A percentile compares a stretch with the other conserved stretches of the same genome.
Evolutionary conservation across 1,140 invertebrate genomes (phyloP).

Genomic region (Nasonia vitripennis): DNA sequence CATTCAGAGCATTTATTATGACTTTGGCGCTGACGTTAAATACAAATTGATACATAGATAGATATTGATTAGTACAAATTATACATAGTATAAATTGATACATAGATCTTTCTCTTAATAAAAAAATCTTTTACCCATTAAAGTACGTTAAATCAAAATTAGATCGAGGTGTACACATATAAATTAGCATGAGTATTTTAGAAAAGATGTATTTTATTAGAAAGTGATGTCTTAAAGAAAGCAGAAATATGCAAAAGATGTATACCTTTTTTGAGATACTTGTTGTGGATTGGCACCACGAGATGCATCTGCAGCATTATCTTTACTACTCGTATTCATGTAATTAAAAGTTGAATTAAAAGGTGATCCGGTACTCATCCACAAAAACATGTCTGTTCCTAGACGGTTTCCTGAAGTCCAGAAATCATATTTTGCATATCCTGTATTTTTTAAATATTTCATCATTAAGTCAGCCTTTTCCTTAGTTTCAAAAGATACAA

Average conservation of each 20-base stretch:
- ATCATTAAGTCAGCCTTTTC: conserved; percentile 90
- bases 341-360: conserved; percentile 92
- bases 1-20: too few species aligned
- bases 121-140: too few species aligned
- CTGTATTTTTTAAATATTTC: conserved; percentile 87
- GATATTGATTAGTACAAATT: too few species aligned
- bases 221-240: too few species aligned
- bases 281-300: conserved; percentile 83
- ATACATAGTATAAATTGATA: too few species aligned
- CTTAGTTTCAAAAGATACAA: conserved; percentile 88
- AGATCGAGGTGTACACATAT: too few species aligned
- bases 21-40: too few species aligned
- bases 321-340: conserved; percentile 57
- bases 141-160: too few species aligned
- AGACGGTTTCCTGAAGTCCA: conserved; percentile 93
- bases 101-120: too few species aligned
- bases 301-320: conserved; percentile 67
- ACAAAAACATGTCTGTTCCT: conserved; percentile 90
- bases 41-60: too few species aligned
- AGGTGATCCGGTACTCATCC: conserved; percentile 91
- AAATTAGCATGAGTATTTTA: not conserved
- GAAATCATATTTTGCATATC: conserved; percentile 88
- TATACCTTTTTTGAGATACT: conserved; percentile 85
- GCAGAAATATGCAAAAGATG: too few species aligned
- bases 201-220: too few species aligned